phyloP scores from a whole-genome alignment of 2,113 vertebrate genomes.

The Etia nguti region DNA sequence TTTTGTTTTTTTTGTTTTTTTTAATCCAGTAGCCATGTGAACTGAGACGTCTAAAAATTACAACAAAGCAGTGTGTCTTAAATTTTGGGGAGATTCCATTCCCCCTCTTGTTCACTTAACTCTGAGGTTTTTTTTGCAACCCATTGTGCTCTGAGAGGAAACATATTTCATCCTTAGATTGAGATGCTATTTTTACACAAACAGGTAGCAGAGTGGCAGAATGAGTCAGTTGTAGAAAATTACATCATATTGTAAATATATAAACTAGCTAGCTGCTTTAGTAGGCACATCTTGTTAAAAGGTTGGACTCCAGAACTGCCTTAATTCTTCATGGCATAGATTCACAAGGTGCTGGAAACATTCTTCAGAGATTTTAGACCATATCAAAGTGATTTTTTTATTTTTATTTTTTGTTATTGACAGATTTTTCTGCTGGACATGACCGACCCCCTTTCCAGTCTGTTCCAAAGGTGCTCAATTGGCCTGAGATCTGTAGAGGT shows the following conservation, averaged over 20 bases:
- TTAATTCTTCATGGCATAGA: background rate
- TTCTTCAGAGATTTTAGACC: background rate
- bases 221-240: background rate
- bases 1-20: background rate
- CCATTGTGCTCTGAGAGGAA: conserved; percentile 27
- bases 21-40: background rate
- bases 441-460: background rate
- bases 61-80: background rate
- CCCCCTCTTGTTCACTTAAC: background rate
- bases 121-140: background rate
- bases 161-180: background rate
- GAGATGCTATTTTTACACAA: conserved; percentile 17
- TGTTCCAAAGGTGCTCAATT: background rate
- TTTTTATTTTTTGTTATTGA: background rate
- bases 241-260: background rate
- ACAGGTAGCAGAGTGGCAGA: background rate
- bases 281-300: background rate
- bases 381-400: background rate
- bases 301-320: background rate
- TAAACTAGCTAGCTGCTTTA: background rate
- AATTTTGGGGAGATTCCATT: conserved; percentile 29
- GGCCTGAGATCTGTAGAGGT: background rate
- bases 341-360: background rate
- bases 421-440: background rate
- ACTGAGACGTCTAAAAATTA: background rate